Percentiles rank a stretch among this genome's conserved stretches.
Evolutionary conservation across 2,888 invertebrate species (phyloP).

Genomic region (Eupithecia tripunctaria): DNA sequence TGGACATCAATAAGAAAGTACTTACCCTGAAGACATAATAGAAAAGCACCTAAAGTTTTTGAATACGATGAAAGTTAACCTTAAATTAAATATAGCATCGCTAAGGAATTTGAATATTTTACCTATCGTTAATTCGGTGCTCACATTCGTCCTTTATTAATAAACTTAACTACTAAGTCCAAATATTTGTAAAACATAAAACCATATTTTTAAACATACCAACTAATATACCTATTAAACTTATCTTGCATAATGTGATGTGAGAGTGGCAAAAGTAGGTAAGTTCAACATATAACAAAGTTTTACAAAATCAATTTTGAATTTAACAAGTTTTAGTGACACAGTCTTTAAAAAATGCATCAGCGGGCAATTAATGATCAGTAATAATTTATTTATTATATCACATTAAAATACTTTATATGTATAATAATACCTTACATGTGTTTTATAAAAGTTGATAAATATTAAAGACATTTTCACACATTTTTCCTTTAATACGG

Average conservation of each 20-base stretch:
- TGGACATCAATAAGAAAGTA: not conserved
- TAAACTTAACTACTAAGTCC: conserved; percentile 39
- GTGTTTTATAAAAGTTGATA: not conserved
- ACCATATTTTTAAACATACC: not conserved
- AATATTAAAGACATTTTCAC: not conserved
- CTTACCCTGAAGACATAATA: not conserved
- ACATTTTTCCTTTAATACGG: not conserved
- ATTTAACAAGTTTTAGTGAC: not conserved
- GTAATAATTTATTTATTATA: no score
- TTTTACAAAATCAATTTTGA: not conserved
- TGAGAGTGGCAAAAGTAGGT: conserved; percentile 27
- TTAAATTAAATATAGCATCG: conserved; percentile 4
- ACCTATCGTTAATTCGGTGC: conserved; percentile 66
- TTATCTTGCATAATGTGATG: conserved; percentile 26
- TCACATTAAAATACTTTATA: no score
- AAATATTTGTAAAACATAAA: conserved; percentile 4
- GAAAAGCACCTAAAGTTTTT: not conserved
- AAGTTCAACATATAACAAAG: not conserved
- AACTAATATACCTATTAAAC: not conserved
- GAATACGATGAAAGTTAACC: not conserved
- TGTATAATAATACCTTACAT: not conserved
- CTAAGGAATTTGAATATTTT: conserved; percentile 41
- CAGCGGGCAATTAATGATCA: no score
- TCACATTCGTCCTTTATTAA: conserved; percentile 70
- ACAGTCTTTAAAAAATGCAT: not conserved